Evolutionary conservation across 2,888 invertebrate genomes (phyloP).

Genomic region (Pyrrhosoma nymphula): DNA sequence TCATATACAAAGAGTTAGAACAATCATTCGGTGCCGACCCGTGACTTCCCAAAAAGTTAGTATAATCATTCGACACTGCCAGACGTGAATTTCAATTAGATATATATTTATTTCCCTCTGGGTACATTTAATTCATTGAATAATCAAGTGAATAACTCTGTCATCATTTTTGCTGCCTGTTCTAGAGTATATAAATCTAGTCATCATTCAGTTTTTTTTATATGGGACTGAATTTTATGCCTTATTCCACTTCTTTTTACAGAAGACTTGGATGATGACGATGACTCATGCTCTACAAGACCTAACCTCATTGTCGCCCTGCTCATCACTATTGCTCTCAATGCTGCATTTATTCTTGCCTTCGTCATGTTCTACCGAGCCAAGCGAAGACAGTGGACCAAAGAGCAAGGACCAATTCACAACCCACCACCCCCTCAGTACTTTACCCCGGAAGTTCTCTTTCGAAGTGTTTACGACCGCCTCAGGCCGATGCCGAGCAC

Average conservation of each 20-base stretch:
- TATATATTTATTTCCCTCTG: too few species aligned
- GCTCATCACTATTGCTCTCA: slow-evolving; percentile 75
- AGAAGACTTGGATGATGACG: slow-evolving; percentile 62
- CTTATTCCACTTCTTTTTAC: neutral
- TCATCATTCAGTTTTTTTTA: neutral
- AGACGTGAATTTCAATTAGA: too few species aligned
- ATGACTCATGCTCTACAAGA: slow-evolving; percentile 74
- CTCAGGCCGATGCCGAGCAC: slow-evolving; percentile 70
- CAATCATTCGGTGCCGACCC: too few species aligned
- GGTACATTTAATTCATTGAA: too few species aligned
- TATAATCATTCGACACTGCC: too few species aligned
- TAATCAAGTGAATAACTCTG: too few species aligned
- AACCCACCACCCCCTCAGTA: slow-evolving; percentile 63
- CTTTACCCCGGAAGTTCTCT: slow-evolving; percentile 75
- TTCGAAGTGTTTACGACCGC: slow-evolving; percentile 75
- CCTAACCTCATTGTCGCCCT: slow-evolving; percentile 75
- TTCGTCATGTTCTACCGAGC: slow-evolving; percentile 75
- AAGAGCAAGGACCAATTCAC: slow-evolving; percentile 69
- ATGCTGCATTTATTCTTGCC: slow-evolving; percentile 74
- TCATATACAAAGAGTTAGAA: too few species aligned
- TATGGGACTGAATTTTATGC: neutral
- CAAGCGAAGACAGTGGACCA: slow-evolving; percentile 75
- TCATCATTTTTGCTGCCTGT: too few species aligned
- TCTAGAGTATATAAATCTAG: too few species aligned
- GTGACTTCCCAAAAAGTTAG: too few species aligned